Base-by-base conservation (phyloP, 2,113 vertebrate species). In the Elanoides forficatus region DNA sequence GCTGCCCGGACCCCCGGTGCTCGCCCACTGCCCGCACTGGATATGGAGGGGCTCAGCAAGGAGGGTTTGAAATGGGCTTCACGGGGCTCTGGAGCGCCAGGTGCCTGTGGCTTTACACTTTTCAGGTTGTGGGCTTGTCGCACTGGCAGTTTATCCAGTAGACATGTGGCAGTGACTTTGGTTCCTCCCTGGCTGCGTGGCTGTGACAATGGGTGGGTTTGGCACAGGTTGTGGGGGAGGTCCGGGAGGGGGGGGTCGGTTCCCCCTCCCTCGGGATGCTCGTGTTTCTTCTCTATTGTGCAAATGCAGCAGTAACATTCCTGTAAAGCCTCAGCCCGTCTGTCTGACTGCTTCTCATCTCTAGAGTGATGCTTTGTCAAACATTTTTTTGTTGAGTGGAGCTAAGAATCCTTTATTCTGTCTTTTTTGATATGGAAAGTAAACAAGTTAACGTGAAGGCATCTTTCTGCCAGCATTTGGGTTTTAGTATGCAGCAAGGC, bases 101-200 rank as follows among this genome's bases (percentile, higher is more conserved):
- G 26, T 2, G 2, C 38, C 5, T 9, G 8, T 21, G 76, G 4
- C 48, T 36, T 22, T 42, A 4, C 5, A 34, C 81, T 10, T 42
- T 8, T 10, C 34, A 6, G 36, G n/a, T 16, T 15, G 1, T 2
- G n/a, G 67, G 32, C 38, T 62, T 53, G 4, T 25, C 38, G 26
- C 3, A 0, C 32, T 1, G 42, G 45, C 0, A 1, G 4, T 13
- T 65, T 22, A 1, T 6, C 48, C 68, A 0, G 4, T 1, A 7
- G 42, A 30, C 3, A 1, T 0, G 27, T 15, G 70, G 23, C n/a
- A 18, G 9, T 3, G 47, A 62, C 62, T 17, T 7, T 1, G 45
- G 45, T 1, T 32, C 27, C 53, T 29, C 47, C 73, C 2, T 1
- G 6, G 23, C 29, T 15, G 5, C 2, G 10, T 13, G 42, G 8